Evolutionary conservation across 2,888 invertebrate species (phyloP).

Genomic region (Malacosoma neustria): DNA sequence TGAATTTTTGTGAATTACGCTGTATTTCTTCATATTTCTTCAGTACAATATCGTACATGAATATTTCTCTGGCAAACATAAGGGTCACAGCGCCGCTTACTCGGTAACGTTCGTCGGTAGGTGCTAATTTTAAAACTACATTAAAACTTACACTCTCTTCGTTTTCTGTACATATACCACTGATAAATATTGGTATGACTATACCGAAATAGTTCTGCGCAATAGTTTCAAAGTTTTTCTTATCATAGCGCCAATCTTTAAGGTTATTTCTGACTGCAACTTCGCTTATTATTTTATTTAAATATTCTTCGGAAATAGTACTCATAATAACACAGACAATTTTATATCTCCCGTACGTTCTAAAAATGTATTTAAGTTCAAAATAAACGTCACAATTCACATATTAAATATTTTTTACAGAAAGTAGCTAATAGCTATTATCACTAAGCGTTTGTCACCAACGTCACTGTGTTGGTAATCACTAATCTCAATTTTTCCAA

Average conservation of each 20-base stretch:
- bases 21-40: slow-evolving; percentile 33
- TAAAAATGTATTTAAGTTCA: no score
- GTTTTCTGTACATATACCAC: slow-evolving; percentile 18
- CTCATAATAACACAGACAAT: slow-evolving; percentile 17
- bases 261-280: slow-evolving; percentile 16
- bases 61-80: slow-evolving; percentile 53
- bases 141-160: slow-evolving; percentile 19
- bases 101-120: slow-evolving; percentile 48
- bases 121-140: slow-evolving; percentile 53
- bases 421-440: no score
- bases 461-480: no score
- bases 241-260: slow-evolving; percentile 24
- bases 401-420: no score
- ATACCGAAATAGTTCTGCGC: slow-evolving; percentile 62
- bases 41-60: slow-evolving; percentile 40
- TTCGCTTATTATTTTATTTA: slow-evolving; percentile 19
- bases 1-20: slow-evolving; percentile 9
- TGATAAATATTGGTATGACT: slow-evolving; percentile 40
- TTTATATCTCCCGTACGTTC: no score
- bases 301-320: slow-evolving; percentile 19
- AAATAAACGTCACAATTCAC: no score
- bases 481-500: no score
- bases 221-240: slow-evolving; percentile 34
- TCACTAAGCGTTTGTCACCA: no score
- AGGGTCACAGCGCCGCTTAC: slow-evolving; percentile 52